phyloP scores from a whole-genome alignment of 2,113 vertebrate genomes.

The Bufo bufo region DNA sequence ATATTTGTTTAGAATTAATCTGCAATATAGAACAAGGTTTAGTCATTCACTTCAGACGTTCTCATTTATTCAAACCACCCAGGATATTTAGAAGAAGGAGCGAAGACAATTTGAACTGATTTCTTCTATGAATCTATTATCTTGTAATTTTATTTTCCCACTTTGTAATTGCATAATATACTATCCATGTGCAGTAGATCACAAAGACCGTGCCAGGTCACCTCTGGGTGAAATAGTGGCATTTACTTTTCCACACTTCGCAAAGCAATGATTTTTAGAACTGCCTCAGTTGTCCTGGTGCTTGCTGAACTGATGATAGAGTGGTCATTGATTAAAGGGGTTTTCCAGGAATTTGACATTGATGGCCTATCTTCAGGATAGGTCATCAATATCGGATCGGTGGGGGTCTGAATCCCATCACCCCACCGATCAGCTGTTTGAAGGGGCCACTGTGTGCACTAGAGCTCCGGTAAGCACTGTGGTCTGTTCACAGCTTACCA shows the following conservation, averaged over 20 bases:
- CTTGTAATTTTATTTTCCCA: not conserved
- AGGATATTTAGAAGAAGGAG: not conserved
- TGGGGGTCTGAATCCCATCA: too few species aligned
- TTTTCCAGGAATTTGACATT: too few species aligned
- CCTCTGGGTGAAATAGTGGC: not conserved
- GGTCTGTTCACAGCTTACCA: too few species aligned
- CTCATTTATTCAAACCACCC: slow-evolving; percentile 1
- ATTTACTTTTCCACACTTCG: not conserved
- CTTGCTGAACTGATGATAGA: not conserved
- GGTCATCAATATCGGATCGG: too few species aligned
- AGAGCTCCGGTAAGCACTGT: too few species aligned
- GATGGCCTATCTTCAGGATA: too few species aligned
- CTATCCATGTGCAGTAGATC: not conserved
- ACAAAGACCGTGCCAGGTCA: not conserved
- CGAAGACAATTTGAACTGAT: not conserved
- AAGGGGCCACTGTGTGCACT: too few species aligned
- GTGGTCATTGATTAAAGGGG: not conserved
- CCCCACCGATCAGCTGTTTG: too few species aligned
- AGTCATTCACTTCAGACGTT: not conserved
- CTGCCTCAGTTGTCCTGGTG: not conserved
- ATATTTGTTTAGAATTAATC: slow-evolving; percentile 8
- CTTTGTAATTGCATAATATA: slow-evolving; percentile 1
- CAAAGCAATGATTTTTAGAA: not conserved
- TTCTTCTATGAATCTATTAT: not conserved
- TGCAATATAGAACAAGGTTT: not conserved